Percentiles rank a stretch among this genome's conserved stretches.
phyloP scores from a whole-genome alignment of 2,797 vertebrate species.

The Labeo calbasu region DNA sequence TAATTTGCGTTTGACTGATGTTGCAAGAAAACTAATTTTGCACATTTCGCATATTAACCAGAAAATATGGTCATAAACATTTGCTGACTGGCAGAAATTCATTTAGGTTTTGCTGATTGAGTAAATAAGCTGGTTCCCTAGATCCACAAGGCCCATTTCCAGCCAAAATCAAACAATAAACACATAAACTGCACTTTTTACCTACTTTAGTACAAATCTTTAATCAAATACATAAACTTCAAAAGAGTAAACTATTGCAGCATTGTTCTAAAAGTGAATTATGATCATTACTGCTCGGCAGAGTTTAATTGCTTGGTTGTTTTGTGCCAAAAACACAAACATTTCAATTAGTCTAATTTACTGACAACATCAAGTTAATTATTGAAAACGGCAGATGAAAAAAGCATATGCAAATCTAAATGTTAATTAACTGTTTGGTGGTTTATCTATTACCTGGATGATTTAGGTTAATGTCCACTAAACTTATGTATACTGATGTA shows the following conservation, averaged over 20 bases:
- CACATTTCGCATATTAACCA: slow-evolving; percentile 24
- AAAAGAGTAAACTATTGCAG: not conserved
- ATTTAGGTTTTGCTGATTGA: slow-evolving; percentile 30
- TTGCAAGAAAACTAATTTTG: slow-evolving; percentile 1
- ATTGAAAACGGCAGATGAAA: not conserved
- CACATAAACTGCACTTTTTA: slow-evolving; percentile 13
- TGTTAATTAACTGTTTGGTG: not conserved
- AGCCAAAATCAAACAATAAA: slow-evolving; percentile 5
- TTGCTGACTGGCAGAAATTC: slow-evolving; percentile 15
- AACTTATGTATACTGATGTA: no score
- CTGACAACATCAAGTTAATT: not conserved
- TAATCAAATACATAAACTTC: not conserved
- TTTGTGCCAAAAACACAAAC: not conserved
- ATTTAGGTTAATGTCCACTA: not conserved
- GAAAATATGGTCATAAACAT: not conserved
- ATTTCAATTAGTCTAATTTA: not conserved
- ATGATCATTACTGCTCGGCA: not conserved
- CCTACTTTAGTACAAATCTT: not conserved
- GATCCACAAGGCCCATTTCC: slow-evolving; percentile 5
- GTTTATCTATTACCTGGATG: not conserved
- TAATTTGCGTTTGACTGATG: slow-evolving; percentile 1
- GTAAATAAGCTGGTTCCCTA: slow-evolving; percentile 8
- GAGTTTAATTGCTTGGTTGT: not conserved
- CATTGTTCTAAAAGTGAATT: not conserved
- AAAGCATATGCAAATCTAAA: not conserved